Percentiles rank a stretch among this genome's conserved stretches.
Evolutionary conservation across 2,888 invertebrate species (phyloP).

Genomic region (Adineta ricciae): DNA sequence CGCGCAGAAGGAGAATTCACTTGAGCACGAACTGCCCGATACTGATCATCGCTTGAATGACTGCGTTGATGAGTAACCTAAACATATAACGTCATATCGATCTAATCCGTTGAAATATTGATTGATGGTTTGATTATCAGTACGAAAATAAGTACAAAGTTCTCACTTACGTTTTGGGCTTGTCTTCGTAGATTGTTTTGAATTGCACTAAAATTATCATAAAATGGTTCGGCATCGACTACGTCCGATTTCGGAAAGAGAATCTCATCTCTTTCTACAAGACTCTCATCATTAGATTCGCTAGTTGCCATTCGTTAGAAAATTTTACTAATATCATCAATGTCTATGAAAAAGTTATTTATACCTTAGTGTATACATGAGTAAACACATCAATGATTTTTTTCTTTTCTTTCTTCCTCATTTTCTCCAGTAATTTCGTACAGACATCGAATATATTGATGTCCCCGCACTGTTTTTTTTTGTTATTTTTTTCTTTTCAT

Average conservation of each 20-base stretch:
- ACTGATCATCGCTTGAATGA: background rate
- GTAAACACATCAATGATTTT: background rate
- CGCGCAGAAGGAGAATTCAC: background rate
- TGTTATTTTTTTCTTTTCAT: background rate
- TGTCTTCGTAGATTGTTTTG: background rate
- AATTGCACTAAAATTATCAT: background rate
- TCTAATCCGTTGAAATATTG: too few relatives aligned
- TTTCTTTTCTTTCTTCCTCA: background rate
- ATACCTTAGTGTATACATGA: background rate
- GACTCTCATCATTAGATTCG: background rate
- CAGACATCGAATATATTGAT: background rate
- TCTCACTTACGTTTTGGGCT: background rate
- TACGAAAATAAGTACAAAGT: background rate
- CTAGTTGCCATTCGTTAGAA: background rate
- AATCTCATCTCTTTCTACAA: background rate
- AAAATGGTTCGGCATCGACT: background rate
- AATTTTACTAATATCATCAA: background rate
- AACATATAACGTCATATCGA: background rate
- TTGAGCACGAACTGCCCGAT: background rate
- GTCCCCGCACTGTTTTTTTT: background rate
- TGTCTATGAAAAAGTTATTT: background rate
- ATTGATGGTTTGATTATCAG: too few relatives aligned
- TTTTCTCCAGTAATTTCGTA: background rate
- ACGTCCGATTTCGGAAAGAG: background rate
- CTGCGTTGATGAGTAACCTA: background rate